These are phyloP conservation scores for Diacarnus erythraeanus DNA, from an alignment of 37 sponge, comb jelly and placozoan genomes.

Conservation along the genomic window DNA sequence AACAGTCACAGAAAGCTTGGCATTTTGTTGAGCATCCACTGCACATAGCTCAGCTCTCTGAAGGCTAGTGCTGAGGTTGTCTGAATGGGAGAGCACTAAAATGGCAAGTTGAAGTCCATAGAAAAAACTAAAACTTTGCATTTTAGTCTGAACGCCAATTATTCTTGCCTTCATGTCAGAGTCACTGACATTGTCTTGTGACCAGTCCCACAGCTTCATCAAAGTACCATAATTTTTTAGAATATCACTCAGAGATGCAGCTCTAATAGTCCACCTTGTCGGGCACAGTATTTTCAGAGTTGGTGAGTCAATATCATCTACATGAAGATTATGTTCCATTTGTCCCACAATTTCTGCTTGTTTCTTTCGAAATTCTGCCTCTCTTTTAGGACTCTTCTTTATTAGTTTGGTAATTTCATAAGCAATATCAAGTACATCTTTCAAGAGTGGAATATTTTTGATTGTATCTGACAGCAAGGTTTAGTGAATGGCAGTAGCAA, in stretches of 20 bases:
- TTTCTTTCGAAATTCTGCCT: neutral
- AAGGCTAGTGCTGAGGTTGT: slow-evolving; percentile 8
- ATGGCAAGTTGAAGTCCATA: neutral
- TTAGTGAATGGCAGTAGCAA: slow-evolving; percentile 59
- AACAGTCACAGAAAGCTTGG: slow-evolving; percentile 9
- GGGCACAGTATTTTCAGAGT: slow-evolving; percentile 12
- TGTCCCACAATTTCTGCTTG: neutral
- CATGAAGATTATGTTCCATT: neutral
- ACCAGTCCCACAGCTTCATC: neutral
- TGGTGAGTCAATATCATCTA: slow-evolving; percentile 1
- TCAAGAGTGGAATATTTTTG: slow-evolving; percentile 25
- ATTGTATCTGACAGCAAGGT: slow-evolving; percentile 56
- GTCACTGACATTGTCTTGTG: neutral
- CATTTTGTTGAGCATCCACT: slow-evolving; percentile 9
- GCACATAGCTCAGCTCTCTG: slow-evolving; percentile 13
- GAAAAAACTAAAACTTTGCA: neutral
- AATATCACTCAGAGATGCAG: slow-evolving; percentile 10
- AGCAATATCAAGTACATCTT: slow-evolving; percentile 36
- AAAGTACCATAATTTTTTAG: neutral
- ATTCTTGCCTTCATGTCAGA: neutral
- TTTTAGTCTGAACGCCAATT: neutral
- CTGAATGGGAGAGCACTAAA: neutral
- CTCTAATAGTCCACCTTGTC: slow-evolving; percentile 7
- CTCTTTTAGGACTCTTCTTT: slow-evolving; percentile 18
- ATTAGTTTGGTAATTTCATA: slow-evolving; percentile 58